phyloP scores from a whole-genome alignment of 2,113 vertebrate genomes.

The Hirundichthys speculiger region DNA sequence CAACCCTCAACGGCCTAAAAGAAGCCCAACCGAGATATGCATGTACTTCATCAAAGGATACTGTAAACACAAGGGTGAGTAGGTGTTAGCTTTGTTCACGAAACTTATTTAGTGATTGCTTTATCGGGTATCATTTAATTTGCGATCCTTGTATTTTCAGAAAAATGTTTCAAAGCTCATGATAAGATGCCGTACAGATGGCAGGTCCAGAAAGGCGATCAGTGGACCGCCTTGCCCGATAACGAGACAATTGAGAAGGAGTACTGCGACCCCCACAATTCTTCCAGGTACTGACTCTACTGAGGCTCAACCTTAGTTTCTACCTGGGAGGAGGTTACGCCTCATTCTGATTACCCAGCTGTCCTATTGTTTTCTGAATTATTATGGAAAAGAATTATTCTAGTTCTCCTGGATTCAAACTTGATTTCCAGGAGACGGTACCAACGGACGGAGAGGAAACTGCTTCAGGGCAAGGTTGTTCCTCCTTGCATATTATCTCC shows the following conservation, averaged over 20 bases:
- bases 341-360: no score
- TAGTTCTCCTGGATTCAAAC: no score
- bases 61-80: constrained; percentile 74
- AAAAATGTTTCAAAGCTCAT: constrained; percentile 69
- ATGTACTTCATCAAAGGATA: constrained; percentile 76
- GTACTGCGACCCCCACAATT: constrained; percentile 73
- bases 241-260: constrained; percentile 75
- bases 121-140: neutral
- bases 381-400: no score
- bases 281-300: constrained; percentile 75
- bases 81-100: fast-evolving
- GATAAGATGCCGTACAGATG: constrained; percentile 78
- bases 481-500: no score
- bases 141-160: constrained; percentile 37
- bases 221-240: constrained; percentile 63
- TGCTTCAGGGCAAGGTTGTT: no score
- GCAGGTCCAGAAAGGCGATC: constrained; percentile 56
- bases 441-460: no score
- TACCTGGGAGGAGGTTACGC: no score
- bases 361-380: no score
- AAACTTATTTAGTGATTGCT: neutral
- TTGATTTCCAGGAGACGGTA: no score
- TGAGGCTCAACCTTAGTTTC: no score
- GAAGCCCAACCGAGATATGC: constrained; percentile 73
- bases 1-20: neutral